Evolutionary conservation across 1,140 invertebrate species (phyloP), one percentile per base, ranked within the genome.

Genomic region (Aphidius gifuensis): DNA sequence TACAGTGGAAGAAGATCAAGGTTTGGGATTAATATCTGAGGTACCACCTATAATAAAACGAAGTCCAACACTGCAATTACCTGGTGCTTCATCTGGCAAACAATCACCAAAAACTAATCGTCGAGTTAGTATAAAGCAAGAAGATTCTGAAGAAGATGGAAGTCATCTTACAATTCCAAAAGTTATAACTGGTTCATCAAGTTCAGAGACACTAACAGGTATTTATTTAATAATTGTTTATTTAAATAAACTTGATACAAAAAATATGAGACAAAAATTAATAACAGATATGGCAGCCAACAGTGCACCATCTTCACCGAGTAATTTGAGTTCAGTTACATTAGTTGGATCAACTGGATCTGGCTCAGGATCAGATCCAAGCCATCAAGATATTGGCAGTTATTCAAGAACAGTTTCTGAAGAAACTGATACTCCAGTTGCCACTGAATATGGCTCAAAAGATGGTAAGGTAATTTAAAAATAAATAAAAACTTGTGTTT

Each of bases 181-280:
- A 73, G 68, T 85, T 48, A 87, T 90, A 68, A 83, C 86, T 0
- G 85, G 84, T 2, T 91, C 89, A 0, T 88, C 87, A 0, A 91
- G 88, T 74, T 86, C 87, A 53, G 89, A 90, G 71, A 92, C 88
- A 42, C 76, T 90, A 4, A 91, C 87, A 80, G 90, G 87, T 88
- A 83, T 44, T 49, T 48, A 45, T 42, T 9, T 43, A 16, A 40
- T 54, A 39, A 54, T 49, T 16, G 50, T 38, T 55, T n/a, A 38
- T 21, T 49, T 45, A 49, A 5, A 42, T 40, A 16, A 53, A 43
- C 2, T 23, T 43, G 49, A 47, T 32, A 9, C 39, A 49, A 56
- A 43, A 55, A 32, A 39, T 32, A 32, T 32, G 23, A 42, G 62
- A 39, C 9, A 8, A 8, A 46, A 53, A 80, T 77, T 58, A 45